Conservation (phyloP, 2,797 vertebrate genomes). For the Garrulus glandarius region DNA sequence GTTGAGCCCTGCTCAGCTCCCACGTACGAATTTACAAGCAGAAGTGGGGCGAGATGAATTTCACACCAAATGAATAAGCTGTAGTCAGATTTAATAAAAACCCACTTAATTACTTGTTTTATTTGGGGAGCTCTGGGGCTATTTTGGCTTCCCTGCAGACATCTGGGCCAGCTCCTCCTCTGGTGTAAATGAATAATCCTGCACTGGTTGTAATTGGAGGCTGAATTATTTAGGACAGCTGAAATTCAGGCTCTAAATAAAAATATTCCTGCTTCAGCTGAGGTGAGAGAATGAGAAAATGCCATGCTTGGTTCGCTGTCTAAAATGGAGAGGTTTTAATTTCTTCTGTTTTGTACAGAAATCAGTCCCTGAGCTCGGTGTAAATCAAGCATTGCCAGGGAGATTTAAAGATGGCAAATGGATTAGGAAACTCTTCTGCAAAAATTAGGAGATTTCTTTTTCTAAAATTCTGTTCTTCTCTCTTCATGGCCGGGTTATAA, state of each 20-base stretch:
- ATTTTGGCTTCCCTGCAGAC: neutral
- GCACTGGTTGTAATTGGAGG: neutral
- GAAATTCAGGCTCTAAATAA: neutral
- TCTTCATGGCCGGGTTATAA: neutral
- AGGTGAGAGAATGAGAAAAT: neutral
- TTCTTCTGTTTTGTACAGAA: neutral
- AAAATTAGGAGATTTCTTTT: neutral
- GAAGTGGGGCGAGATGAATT: neutral
- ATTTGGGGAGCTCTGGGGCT: neutral
- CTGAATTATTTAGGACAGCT: neutral
- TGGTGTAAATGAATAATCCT: neutral
- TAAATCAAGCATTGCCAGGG: fast-evolving
- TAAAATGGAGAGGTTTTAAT: neutral
- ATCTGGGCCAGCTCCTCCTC: neutral
- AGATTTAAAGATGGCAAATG: neutral
- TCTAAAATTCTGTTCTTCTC: neutral
- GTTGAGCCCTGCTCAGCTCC: neutral
- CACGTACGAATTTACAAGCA: fast-evolving
- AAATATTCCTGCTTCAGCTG: neutral
- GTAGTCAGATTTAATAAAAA: neutral
- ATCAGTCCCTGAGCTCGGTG: fast-evolving
- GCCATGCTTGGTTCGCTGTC: neutral
- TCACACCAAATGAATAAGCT: neutral
- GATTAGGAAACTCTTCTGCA: neutral
- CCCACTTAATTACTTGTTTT: neutral